phyloP scores from a whole-genome alignment of 1,140 invertebrate genomes.

The Drosophila insularis region DNA sequence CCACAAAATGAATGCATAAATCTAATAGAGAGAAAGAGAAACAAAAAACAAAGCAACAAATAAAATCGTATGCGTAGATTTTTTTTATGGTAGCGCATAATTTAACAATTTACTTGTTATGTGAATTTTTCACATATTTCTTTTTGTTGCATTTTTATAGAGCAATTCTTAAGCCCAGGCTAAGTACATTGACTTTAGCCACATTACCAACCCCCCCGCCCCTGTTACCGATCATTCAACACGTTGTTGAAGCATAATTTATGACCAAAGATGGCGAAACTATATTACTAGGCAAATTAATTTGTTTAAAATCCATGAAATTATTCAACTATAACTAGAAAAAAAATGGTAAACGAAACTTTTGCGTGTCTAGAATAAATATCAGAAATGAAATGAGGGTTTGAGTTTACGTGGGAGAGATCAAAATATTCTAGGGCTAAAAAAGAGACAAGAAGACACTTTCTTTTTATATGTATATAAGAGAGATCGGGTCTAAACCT shows the following conservation, averaged over 20 bases:
- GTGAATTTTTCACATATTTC: conserved; percentile 15
- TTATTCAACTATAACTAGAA: conserved; percentile 29
- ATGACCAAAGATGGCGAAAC: conserved; percentile 46
- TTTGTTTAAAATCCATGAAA: conserved; percentile 63
- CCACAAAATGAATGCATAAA: conserved; percentile 60
- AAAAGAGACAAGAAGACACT: too few species aligned
- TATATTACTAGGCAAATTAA: conserved; percentile 46
- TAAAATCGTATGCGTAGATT: conserved; percentile 7
- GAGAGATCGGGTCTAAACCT: too few species aligned
- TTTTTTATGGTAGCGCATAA: conserved; percentile 47
- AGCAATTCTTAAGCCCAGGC: conserved; percentile 30
- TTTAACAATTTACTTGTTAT: conserved; percentile 62
- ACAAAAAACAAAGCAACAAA: conserved; percentile 8
- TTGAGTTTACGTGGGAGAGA: neutral
- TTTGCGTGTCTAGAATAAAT: conserved; percentile 36
- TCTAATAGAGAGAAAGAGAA: conserved; percentile 42
- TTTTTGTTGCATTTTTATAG: conserved; percentile 13
- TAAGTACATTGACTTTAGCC: conserved; percentile 42
- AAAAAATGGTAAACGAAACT: conserved; percentile 15
- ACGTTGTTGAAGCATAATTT: conserved; percentile 16
- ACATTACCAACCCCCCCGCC: neutral
- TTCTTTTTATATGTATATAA: too few species aligned
- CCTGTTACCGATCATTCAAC: too few species aligned
- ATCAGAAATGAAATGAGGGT: conserved; percentile 18
- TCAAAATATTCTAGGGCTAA: too few species aligned